Conservation (phyloP, 2,888 invertebrate species). For the Microdon myrmicae region DNA sequence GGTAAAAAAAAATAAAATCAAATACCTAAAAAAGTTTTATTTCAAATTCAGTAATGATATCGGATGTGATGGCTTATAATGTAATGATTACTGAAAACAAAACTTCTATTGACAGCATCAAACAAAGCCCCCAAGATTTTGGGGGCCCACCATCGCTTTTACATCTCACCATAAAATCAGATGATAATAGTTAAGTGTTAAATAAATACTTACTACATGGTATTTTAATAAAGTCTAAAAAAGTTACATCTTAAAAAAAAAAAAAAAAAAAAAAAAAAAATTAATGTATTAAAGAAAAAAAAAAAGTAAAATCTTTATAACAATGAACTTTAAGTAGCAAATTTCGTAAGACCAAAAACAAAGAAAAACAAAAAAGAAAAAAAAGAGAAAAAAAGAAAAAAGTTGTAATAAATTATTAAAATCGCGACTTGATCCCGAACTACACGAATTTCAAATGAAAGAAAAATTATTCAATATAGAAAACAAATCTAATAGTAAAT, state of each 20-base stretch:
- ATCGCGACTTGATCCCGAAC: slow-evolving; percentile 4
- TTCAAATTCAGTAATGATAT: slow-evolving; percentile 62
- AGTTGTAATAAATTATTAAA: slow-evolving; percentile 1
- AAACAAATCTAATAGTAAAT: too few species aligned
- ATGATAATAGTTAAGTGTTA: slow-evolving; percentile 59
- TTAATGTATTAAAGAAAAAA: slow-evolving; percentile 7
- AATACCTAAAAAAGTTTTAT: neutral
- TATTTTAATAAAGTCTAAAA: too few species aligned
- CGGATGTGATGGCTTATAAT: slow-evolving; percentile 67
- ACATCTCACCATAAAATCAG: slow-evolving; percentile 49
- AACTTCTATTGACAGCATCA: slow-evolving; percentile 55
- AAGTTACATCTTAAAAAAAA: slow-evolving; percentile 15
- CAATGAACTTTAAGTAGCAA: slow-evolving; percentile 31
- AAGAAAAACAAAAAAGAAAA: slow-evolving; percentile 6
- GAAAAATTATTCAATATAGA: slow-evolving; percentile 17
- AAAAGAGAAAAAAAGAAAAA: slow-evolving; percentile 8
- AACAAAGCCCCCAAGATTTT: slow-evolving; percentile 66
- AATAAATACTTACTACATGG: too few species aligned
- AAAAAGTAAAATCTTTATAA: slow-evolving; percentile 10
- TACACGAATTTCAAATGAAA: slow-evolving; percentile 18
- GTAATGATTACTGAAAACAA: slow-evolving; percentile 61
- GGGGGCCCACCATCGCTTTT: slow-evolving; percentile 64
- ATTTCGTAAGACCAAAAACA: slow-evolving; percentile 1
- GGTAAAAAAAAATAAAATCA: slow-evolving; percentile 1
- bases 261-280: slow-evolving; percentile 9